Evolutionary conservation across 2,888 invertebrate genomes (phyloP), one percentile per base, ranked within the genome.

Genomic region (Scelioninae gen. 2): DNA sequence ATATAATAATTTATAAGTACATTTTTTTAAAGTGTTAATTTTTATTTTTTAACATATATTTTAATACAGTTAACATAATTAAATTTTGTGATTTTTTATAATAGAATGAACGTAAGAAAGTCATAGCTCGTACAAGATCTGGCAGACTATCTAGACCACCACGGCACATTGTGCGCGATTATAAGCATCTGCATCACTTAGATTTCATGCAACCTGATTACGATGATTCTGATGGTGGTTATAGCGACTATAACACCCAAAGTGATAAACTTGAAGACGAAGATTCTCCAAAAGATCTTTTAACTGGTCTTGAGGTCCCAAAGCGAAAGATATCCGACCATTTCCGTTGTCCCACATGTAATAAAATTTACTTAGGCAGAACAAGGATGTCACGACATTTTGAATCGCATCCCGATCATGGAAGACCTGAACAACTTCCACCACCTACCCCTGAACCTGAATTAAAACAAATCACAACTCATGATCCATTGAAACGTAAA

Each of bases 261-360:
- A 78, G 81, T 18, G 82, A 82, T 3, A 81, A 81, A 57, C 58
- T 80, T 0, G 84, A 82, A 3, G 81, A 79, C 19, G 84, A 83
- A n/a, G 82, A 81, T 1, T 77, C 78, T 0, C 74, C 83, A 9
- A 84, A 83, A 37, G 84, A 84, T 68, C 67, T 85, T 9, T 60
- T 85, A 39, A 80, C 82, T 15, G 85, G 85, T 2, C 61, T 85
- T 4, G 85, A 85, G 74, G 77, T 83, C 0, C 86, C 84, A 9
- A 87, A 87, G 79, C 86, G 89, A 45, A 88, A 86, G 57, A 87
- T 89, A 73, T 86, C 88, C 0, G 84, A 88, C 41, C 87, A 88
- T 48, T 90, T 89, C 79, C 86, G 88, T 31, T 92, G 92, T 82
- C 89, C 89, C 1, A 89, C 89, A n/a, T 92, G 92, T 83, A 87